Base-by-base conservation (phyloP, 2,888 invertebrate genomes). In the Apamea anceps region DNA sequence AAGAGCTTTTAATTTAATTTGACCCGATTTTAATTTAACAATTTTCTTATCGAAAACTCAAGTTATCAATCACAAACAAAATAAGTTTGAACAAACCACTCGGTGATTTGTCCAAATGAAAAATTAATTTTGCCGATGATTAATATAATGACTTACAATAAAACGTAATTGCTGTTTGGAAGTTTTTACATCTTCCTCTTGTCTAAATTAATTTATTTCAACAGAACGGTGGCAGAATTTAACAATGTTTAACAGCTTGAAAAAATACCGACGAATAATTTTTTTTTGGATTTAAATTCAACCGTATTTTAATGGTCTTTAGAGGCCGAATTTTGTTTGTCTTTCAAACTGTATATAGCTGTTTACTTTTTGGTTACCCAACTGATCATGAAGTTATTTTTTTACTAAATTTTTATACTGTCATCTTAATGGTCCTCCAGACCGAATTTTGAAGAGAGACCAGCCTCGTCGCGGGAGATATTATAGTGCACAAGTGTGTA, bases 71-170 rank as follows among this genome's bases (percentile, higher is more conserved):
- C 95, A 96, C 94, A 93, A 91, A 91, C 92, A 92, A 93, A 95
- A 95, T 94, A 94, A 95, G 95, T 96, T 95, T 94, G 94, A 94
- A 94, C 80, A 90, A 93, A 94, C 94, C 94, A 94, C 95, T 94
- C 94, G 92, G 94, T 93, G 95, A 97, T 97, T 96, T 96, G 96
- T 96, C 94, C 95, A 94, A 96, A 96, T 96, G 97, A 96, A 96
- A 96, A 96, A 97, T 97, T 96, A 96, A 96, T 96, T 96, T 96
- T 93, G 95, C 95, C 95, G 94, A 96, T 96, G 96, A 97, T 97
- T 97, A 96, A 96, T 96, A 94, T 96, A 96, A 97, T 96, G 95
- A 93, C 90, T 90, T 89, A 95, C 94, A 95, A 97, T 97, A 96
- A 96, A 96, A 95, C 93, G 94, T 97, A 96, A 97, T 96, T 94